Percentiles rank a stretch among this genome's conserved stretches.
phyloP scores from a whole-genome alignment of 2,797 vertebrate genomes.

The Pangasius macronema region DNA sequence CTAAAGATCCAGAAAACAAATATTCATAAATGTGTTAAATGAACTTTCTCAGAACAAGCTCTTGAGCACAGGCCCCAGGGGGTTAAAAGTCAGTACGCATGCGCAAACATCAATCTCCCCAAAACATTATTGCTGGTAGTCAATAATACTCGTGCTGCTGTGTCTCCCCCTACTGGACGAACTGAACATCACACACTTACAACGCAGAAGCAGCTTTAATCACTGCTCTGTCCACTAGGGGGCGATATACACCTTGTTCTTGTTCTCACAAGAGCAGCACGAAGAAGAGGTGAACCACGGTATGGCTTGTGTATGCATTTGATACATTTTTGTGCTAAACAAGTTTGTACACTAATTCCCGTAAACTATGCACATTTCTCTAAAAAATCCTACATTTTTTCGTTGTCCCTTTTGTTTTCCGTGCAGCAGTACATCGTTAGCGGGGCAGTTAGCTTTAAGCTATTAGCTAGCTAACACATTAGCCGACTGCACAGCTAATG shows the following conservation, averaged over 20 bases:
- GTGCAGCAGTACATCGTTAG: background rate
- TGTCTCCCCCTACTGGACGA: constrained; percentile 29
- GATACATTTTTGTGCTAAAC: background rate
- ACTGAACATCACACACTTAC: too few species aligned
- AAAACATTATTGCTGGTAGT: background rate
- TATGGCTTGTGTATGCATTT: background rate
- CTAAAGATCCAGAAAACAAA: background rate
- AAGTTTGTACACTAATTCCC: background rate
- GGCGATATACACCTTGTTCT: background rate
- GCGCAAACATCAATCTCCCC: background rate
- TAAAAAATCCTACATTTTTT: background rate
- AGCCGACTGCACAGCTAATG: background rate
- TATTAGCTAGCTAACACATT: background rate
- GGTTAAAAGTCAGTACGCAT: background rate
- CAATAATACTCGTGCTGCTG: background rate
- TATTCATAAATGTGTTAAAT: background rate
- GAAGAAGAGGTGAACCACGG: constrained; percentile 6
- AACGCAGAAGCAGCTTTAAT: background rate
- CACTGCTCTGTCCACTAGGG: background rate
- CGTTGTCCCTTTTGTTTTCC: background rate
- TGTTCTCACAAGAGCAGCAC: background rate
- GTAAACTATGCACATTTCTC: background rate
- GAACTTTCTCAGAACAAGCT: background rate
- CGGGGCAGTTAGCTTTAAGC: background rate
- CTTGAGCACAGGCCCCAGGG: background rate